Conservation (phyloP, 2,113 vertebrate species). For the Bambusicola thoracicus region DNA sequence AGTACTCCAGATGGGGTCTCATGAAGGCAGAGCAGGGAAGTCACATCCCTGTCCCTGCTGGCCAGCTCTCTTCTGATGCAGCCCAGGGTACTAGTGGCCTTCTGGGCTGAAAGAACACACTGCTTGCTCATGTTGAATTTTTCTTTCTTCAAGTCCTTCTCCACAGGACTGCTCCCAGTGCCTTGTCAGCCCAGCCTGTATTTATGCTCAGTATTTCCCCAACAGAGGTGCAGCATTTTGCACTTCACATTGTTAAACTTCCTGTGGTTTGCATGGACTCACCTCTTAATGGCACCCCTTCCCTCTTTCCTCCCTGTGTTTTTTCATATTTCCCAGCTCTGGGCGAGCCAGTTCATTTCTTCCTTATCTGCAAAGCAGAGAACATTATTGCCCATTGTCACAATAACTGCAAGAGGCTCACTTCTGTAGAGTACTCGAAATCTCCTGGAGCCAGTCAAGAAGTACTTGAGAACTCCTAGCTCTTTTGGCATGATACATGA, state of each 20-base stretch:
- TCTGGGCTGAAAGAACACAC: neutral
- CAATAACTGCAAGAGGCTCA: fast-evolving
- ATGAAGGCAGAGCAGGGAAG: neutral
- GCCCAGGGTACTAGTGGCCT: neutral
- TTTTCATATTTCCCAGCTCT: neutral
- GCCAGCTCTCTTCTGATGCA: neutral
- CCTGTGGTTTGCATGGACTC: neutral
- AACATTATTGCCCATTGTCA: neutral
- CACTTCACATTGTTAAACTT: neutral
- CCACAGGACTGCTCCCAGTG: neutral
- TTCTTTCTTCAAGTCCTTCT: neutral
- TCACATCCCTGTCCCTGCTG: neutral
- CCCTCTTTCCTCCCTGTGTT: neutral
- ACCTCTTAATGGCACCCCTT: neutral
- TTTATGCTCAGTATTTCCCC: neutral
- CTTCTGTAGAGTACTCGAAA: neutral
- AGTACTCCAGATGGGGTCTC: neutral
- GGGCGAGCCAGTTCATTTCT: neutral
- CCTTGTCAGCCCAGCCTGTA: neutral
- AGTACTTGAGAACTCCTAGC: neutral
- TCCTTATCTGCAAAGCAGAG: neutral
- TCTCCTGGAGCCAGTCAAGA: neutral
- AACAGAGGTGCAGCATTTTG: neutral
- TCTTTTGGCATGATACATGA: neutral
- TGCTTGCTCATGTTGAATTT: neutral